phyloP scores from a whole-genome alignment of 2,888 invertebrate genomes.

The Atethmia centrago region DNA sequence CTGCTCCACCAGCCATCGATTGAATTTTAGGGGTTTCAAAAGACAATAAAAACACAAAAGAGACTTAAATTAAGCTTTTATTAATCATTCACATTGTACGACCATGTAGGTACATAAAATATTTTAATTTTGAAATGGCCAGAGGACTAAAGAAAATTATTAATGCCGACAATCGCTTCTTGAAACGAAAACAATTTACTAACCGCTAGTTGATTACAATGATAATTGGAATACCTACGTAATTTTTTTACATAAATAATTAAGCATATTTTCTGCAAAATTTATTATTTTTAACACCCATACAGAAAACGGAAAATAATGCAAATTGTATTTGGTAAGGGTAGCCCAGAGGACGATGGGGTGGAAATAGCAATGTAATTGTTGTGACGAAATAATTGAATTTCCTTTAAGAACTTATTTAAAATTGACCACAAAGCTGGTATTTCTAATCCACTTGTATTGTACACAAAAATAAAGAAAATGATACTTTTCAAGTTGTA shows the following conservation, averaged over 20 bases:
- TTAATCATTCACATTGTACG: constrained; percentile 77
- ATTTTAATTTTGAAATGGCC: constrained; percentile 71
- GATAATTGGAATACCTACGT: background rate
- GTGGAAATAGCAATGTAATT: background rate
- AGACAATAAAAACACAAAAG: constrained; percentile 35
- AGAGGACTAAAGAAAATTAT: constrained; percentile 70
- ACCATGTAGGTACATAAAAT: constrained; percentile 71
- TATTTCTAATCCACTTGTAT: background rate
- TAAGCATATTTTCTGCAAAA: background rate
- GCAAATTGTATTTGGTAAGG: background rate
- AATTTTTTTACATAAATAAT: background rate
- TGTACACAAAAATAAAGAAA: background rate
- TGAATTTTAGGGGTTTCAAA: background rate
- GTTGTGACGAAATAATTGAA: too few relatives aligned
- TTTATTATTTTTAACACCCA: background rate
- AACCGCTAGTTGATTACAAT: constrained; percentile 10
- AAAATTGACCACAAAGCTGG: background rate
- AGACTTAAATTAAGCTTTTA: constrained; percentile 77
- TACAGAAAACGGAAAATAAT: background rate
- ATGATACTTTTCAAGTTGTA: background rate
- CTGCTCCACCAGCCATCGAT: too few relatives aligned
- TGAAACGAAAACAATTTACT: constrained; percentile 31
- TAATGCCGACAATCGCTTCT: constrained; percentile 70
- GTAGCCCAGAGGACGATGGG: background rate
- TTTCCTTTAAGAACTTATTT: background rate